A percentile compares a stretch with the other conserved stretches of the same genome.
Conservation (phyloP, 2,113 vertebrate genomes). For the Suricata suricatta region DNA sequence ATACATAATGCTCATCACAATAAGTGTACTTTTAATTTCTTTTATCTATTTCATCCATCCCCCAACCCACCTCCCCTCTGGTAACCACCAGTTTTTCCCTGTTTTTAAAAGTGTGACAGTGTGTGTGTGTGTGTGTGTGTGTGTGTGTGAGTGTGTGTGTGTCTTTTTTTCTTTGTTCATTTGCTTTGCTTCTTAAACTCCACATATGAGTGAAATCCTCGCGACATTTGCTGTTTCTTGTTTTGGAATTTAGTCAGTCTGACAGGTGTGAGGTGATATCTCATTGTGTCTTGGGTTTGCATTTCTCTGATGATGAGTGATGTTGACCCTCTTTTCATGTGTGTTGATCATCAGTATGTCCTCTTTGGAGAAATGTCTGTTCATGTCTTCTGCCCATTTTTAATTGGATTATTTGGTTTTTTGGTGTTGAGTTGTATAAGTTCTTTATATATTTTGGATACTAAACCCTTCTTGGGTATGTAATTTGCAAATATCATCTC, state of each 20-base stretch:
- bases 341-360: background rate
- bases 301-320: background rate
- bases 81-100: background rate
- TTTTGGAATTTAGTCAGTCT: background rate
- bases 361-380: background rate
- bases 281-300: background rate
- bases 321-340: background rate
- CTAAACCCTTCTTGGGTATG: background rate
- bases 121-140: too few relatives aligned
- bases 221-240: background rate
- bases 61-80: background rate
- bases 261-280: background rate
- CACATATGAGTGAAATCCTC: background rate
- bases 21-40: background rate
- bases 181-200: background rate
- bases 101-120: background rate
- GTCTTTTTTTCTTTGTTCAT: background rate
- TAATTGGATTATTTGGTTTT: background rate
- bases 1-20: background rate
- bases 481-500: background rate
- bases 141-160: too few relatives aligned
- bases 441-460: background rate
- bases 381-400: background rate
- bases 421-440: too few relatives aligned
- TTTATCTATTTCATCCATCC: background rate